Evolutionary conservation across 2,888 invertebrate genomes (phyloP).

Genomic region (Steinernema hermaphroditum): DNA sequence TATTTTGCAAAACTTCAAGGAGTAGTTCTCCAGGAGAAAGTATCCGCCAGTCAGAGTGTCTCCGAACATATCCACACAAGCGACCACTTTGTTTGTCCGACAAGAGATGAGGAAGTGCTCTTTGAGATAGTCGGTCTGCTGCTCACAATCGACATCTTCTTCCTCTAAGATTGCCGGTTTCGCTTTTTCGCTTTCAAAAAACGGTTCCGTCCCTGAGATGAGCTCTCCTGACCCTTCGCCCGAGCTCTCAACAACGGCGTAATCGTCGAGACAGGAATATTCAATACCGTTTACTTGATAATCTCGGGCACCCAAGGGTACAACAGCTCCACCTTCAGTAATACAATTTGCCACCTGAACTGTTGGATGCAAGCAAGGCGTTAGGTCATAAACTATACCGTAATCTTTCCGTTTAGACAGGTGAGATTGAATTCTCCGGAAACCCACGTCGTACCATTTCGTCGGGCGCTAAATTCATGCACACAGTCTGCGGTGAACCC

Average conservation of each 20-base stretch:
- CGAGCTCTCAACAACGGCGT: conserved; percentile 30
- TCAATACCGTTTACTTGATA: conserved; percentile 45
- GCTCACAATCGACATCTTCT: conserved; percentile 13
- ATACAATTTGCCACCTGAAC: conserved; percentile 59
- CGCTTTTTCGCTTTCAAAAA: neutral
- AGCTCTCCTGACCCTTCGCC: neutral
- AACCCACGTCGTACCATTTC: conserved; percentile 10
- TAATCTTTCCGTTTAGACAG: conserved; percentile 36
- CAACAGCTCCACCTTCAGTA: conserved; percentile 49
- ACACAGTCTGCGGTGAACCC: conserved; percentile 17
- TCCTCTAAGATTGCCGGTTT: conserved; percentile 7
- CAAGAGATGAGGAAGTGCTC: conserved; percentile 59
- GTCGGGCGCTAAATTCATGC: neutral
- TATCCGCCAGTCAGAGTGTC: conserved; percentile 52
- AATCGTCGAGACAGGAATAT: conserved; percentile 49
- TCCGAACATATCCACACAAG: conserved; percentile 54
- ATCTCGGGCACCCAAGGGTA: conserved; percentile 52
- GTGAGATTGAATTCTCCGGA: conserved; percentile 39
- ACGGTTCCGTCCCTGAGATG: neutral
- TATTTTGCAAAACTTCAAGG: conserved; percentile 54
- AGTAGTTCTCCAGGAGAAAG: conserved; percentile 47
- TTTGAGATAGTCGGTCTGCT: conserved; percentile 31
- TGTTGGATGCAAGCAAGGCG: neutral
- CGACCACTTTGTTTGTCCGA: conserved; percentile 44
- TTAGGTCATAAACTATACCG: conserved; percentile 21